Evolutionary conservation across 2,888 invertebrate genomes (phyloP), one percentile per base, ranked within the genome.

Genomic region (Aspidiotus destructor): DNA sequence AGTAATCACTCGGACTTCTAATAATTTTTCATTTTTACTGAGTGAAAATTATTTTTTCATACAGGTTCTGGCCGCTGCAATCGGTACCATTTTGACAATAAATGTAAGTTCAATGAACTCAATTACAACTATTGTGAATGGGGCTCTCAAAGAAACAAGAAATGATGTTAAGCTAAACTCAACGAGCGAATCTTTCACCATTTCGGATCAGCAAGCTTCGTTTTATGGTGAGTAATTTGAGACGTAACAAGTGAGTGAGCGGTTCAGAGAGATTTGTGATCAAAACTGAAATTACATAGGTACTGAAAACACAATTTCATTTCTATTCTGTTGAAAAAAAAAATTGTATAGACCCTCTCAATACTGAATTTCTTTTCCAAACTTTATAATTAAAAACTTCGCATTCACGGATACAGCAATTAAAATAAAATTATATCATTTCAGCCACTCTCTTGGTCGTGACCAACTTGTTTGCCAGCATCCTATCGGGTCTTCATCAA

Each of bases 41-140:
- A 3, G 28, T 5, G n/a, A 28, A 28, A 28, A 28, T 28, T 28
- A 28, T 28, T 28, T 28, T 28, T 28, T 5, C 28, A 28, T 28
- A 52, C 62, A 62, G 62, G 41, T 62, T 11, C 11, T 53, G 5
- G 62, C 62, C 28, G 62, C 62, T 41, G 17, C 53, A 7, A 52
- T 52, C 7, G 62, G 62, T 13, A 62, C 52, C n/a, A 48, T 62
- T 40, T 52, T 62, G 40, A 62, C 62, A 9, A 62, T 40, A 8
- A 62, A 62, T 62, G 11, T 62, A 13, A 52, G 52, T 8, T 48
- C 62, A n/a, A 62, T 62, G 62, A 52, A 41, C 2, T 17, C 62
- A 10, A 16, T 52, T 41, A 62, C 53, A 40, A 62, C 62, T 15
- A 48, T 62, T 28, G 62, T 62, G 7, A 62, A 52, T 53, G 62